Evolutionary conservation across 2,888 invertebrate species (phyloP).

Genomic region (Acleris sparsana): DNA sequence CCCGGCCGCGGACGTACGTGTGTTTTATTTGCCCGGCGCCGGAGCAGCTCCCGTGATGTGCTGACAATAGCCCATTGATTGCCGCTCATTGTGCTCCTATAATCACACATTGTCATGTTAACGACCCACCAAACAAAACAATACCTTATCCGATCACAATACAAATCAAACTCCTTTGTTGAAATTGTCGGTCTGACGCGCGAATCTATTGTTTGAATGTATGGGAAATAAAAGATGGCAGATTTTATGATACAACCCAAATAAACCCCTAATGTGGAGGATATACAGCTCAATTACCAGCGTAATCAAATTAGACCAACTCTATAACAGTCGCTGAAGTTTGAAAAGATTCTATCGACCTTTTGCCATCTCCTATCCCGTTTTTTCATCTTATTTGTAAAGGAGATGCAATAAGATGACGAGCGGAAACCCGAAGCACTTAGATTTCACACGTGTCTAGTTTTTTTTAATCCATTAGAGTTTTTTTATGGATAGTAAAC

Average conservation of each 20-base stretch:
- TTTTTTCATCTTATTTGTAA: constrained; percentile 1
- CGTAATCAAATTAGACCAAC: neutral
- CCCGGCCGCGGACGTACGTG: neutral
- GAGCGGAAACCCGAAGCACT: constrained; percentile 6
- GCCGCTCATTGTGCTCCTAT: constrained; percentile 10
- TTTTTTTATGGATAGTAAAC: constrained; percentile 13
- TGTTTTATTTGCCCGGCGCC: constrained; percentile 7
- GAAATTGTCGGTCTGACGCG: neutral
- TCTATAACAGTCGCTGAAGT: constrained; percentile 6
- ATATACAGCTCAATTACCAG: neutral
- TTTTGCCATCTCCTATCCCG: neutral
- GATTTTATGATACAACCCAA: neutral
- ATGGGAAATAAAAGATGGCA: constrained; percentile 17
- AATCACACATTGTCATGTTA: constrained; percentile 31
- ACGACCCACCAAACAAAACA: constrained; percentile 2
- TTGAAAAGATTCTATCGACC: constrained; percentile 9
- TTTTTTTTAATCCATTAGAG: constrained; percentile 23
- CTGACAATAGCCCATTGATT: constrained; percentile 29
- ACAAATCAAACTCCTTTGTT: constrained; percentile 22
- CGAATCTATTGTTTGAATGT: constrained; percentile 13
- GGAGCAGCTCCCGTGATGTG: constrained; percentile 10
- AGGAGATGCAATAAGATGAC: neutral
- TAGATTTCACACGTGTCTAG: constrained; percentile 17
- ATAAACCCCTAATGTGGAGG: neutral
- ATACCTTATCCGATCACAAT: constrained; percentile 15